A percentile compares a stretch with the other conserved stretches of the same genome.
Evolutionary conservation across 2,797 vertebrate species (phyloP).

Genomic region (Hemibagrus guttatus): DNA sequence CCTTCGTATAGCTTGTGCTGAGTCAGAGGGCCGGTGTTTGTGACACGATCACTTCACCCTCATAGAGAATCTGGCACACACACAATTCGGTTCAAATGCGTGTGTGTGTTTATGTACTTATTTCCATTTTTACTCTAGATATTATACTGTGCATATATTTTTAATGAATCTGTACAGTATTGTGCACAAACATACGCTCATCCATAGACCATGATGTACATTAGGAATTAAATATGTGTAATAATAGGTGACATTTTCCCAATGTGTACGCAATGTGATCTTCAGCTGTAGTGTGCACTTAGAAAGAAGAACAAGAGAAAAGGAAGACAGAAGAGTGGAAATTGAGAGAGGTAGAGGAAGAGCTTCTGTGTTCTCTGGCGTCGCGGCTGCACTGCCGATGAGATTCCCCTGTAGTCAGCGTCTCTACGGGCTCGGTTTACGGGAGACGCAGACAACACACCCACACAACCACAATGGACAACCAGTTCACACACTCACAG

Average conservation of each 20-base stretch:
- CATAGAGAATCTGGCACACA: not conserved
- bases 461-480: constrained; percentile 47
- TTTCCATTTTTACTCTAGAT: not conserved
- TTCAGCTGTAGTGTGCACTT: constrained; percentile 56
- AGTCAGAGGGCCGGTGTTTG: constrained; percentile 67
- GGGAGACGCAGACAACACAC: constrained; percentile 57
- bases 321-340: constrained; percentile 46
- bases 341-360: constrained; percentile 53
- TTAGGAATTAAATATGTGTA: constrained; percentile 5
- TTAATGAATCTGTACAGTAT: not conserved
- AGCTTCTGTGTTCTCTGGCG: constrained; percentile 73
- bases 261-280: constrained; percentile 24
- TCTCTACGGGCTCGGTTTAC: constrained; percentile 77
- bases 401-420: constrained; percentile 80
- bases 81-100: not conserved
- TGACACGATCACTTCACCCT: constrained; percentile 64
- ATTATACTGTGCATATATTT: not conserved
- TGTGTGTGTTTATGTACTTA: not conserved
- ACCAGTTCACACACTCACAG: constrained; percentile 47
- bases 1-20: constrained; percentile 63
- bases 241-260: not conserved
- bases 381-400: constrained; percentile 71
- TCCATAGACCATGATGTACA: not conserved
- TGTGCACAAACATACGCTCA: not conserved
- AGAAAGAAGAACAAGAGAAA: constrained; percentile 57